Evolutionary conservation across 1,140 invertebrate genomes (phyloP), one percentile per base, ranked within the genome.

Genomic region (Drosophila sproati): DNA sequence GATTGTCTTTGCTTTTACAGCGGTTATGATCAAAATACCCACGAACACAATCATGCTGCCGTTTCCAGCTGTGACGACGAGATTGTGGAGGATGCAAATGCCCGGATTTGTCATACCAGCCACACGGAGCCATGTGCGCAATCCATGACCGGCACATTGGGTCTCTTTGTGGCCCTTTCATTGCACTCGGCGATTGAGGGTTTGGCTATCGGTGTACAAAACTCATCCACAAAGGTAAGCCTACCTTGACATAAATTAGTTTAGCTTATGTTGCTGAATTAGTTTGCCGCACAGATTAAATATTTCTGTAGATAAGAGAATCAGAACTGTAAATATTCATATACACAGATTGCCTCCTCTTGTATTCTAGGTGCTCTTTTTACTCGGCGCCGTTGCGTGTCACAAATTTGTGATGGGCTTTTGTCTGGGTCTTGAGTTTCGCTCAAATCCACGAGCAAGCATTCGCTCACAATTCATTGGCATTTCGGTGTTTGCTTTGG

Each of bases 171-270:
- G 5, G 97, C 97, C 0, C 92, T 98, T 5, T 96, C 96, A 3
- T 93, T 97, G 43, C 97, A 97, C 82, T 95, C 96, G 10, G 90
- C 96, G 3, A 94, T 98, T 31, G 97, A 98, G 93, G 97, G 97
- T 43, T 91, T 98, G 35, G 96, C 97, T 2, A 96, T 98, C 80
- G 97, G 97, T 1, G 92, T 98, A 35, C 95, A 96, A 81, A 94
- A 95, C 68, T 93, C 92, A 75, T 94, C 39, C 80, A 94, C 2
- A 94, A 96, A 93, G 96, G 97, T 92, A 93, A 52, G 80, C 50
- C 61, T 64, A 59, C 78, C 85, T 79, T 87, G 83, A 69, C 82
- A 88, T 56, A 3, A 68, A 67, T 77, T 71, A 32, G 34, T 70
- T 77, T 77, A 41, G 34, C 34, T 62, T 37, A 64, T 45, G 50